These are phyloP conservation scores for Metellina segmentata DNA, from an alignment of 2,888 invertebrate genomes.

Conservation along the genomic window DNA sequence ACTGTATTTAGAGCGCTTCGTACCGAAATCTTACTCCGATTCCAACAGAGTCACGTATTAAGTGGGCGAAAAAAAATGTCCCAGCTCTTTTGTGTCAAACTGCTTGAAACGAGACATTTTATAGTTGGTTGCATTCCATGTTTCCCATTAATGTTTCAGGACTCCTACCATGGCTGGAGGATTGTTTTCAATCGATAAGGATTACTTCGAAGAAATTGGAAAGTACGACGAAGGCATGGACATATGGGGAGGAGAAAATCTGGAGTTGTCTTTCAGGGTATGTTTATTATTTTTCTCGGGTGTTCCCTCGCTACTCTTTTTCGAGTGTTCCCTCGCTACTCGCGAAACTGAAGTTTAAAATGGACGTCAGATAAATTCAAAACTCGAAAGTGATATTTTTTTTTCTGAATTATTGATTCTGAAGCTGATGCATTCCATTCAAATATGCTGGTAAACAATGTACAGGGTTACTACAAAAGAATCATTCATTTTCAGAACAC, in stretches of 20 bases:
- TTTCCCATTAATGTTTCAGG: conserved; percentile 79
- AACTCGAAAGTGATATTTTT: neutral
- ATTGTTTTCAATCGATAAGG: conserved; percentile 91
- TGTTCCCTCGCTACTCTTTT: neutral
- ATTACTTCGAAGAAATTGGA: conserved; percentile 93
- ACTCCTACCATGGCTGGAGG: conserved; percentile 97
- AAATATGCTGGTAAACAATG: neutral
- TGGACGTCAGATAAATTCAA: no score
- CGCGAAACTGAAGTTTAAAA: no score
- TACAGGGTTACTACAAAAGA: no score
- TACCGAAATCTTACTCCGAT: neutral
- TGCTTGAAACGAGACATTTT: conserved; percentile 19
- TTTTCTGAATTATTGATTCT: neutral
- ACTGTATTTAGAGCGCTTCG: neutral
- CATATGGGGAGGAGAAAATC: conserved; percentile 99
- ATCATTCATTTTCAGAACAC: no score
- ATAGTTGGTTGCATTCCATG: conserved; percentile 7
- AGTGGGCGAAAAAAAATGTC: neutral
- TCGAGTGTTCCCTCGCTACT: neutral
- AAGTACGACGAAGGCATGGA: conserved; percentile 86
- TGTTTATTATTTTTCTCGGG: conserved; percentile 47
- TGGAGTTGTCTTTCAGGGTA: conserved; percentile 96
- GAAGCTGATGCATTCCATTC: neutral
- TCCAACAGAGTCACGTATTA: conserved; percentile 26
- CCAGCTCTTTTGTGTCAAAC: neutral